phyloP scores from a whole-genome alignment of 92 coral and sea anemone genomes.

The Pocillopora meandrina region DNA sequence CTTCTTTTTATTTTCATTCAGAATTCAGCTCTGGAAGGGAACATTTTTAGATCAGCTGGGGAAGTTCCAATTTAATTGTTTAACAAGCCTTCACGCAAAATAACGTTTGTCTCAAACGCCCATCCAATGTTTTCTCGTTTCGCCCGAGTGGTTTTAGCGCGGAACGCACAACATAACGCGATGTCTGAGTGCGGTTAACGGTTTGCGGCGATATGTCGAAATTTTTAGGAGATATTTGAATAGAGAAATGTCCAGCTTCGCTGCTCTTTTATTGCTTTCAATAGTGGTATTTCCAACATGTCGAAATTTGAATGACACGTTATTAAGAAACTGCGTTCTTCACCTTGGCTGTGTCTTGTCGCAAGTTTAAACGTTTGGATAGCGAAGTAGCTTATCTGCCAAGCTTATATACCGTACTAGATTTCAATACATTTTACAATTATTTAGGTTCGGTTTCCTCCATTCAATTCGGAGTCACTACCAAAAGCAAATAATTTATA shows the following conservation, averaged over 20 bases:
- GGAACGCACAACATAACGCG: neutral
- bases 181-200: neutral
- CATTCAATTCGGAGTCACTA: constrained; percentile 2
- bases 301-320: constrained; percentile 23
- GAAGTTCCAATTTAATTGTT: neutral
- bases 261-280: neutral
- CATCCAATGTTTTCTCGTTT: neutral
- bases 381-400: neutral
- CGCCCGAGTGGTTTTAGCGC: neutral
- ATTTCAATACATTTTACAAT: neutral
- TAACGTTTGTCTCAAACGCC: neutral
- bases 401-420: neutral
- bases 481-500: constrained; percentile 2
- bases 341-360: neutral
- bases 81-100: neutral
- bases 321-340: neutral
- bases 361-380: neutral
- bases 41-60: constrained; percentile 8
- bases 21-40: neutral
- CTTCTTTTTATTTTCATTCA: neutral
- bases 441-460: neutral
- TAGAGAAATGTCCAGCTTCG: no score
- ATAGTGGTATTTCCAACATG: neutral
- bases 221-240: no score
- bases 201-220: neutral